A percentile compares a stretch with the other conserved stretches of the same genome.
Evolutionary conservation across 2,888 invertebrate species (phyloP).

Genomic region (Limnephilus lunatus): DNA sequence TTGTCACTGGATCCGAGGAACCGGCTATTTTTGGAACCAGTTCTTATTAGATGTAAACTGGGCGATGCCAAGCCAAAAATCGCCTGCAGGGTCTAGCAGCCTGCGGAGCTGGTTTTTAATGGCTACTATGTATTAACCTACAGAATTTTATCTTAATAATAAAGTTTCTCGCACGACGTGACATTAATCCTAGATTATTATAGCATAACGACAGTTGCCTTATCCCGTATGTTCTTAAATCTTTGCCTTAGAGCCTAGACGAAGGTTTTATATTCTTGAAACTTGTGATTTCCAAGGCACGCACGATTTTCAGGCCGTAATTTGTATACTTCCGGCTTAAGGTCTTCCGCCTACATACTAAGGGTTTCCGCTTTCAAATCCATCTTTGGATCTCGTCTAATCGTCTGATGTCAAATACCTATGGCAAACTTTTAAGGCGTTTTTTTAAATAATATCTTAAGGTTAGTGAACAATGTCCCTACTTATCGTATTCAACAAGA

Average conservation of each 20-base stretch:
- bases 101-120: too few relatives aligned
- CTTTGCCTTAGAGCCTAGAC: neutral
- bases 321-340: slow-evolving; percentile 35
- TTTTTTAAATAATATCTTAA: too few relatives aligned
- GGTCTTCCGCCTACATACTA: neutral
- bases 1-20: too few relatives aligned
- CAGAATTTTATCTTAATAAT: too few relatives aligned
- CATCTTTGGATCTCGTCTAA: neutral
- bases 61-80: too few relatives aligned
- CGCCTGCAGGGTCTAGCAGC: too few relatives aligned
- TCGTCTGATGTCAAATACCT: slow-evolving; percentile 1
- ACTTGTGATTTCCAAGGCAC: slow-evolving; percentile 28
- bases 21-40: too few relatives aligned
- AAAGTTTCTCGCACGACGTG: too few relatives aligned
- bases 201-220: neutral
- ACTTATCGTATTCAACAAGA: too few relatives aligned
- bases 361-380: slow-evolving; percentile 21
- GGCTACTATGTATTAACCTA: too few relatives aligned
- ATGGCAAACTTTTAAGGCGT: neutral
- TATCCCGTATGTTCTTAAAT: neutral
- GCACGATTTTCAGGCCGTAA: slow-evolving; percentile 30
- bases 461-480: too few relatives aligned
- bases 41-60: too few relatives aligned
- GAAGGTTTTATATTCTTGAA: slow-evolving; percentile 22
- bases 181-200: neutral